Evolutionary conservation across 1,140 invertebrate genomes (phyloP), one percentile per base, ranked within the genome.

Genomic region (Neodiprion virginianus): DNA sequence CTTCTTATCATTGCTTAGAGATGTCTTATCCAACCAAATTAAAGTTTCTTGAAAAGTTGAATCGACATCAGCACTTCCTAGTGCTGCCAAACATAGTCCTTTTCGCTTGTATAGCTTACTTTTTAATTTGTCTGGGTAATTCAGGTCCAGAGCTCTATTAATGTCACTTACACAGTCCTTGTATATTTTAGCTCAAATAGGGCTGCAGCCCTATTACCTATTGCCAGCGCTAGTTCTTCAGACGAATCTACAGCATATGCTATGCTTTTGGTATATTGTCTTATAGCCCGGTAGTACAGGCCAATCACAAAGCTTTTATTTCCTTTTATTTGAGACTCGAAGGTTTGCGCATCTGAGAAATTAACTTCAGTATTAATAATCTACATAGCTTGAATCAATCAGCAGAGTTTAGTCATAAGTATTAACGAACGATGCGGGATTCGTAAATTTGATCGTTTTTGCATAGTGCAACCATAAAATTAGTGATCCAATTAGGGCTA

Each of bases 141-240:
- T 79, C 17, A 78, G 67, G 1, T 70, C 11, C 11, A 84, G 67
- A 28, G 80, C 85, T 68, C 71, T 76, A n/a, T 87, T 77, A 68
- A 89, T 86, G 72, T 89, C 89, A 23, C 86, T 79, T 47, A 94
- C 71, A 81, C 92, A 92, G 76, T 92, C 90, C 17, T 89, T 78
- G 85, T 91, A 93, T 67, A 92, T 90, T 74, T 90, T 86, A 75
- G 92, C 82, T 78, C 91, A 81, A 91, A 93, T 21, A 94, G 88
- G 7, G 93, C 91, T 48, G 93, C 93, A 47, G 94, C 94, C 80
- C 94, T 90, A 82, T 95, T 95, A n/a, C 90, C 92, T 85, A 92
- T 91, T n/a, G 92, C 92, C 49, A 93, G 84, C 14, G 88, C 85
- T 75, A 93, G 87, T 82, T 90, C 88, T 75, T 91, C 87, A 23